Conservation (phyloP, 2,113 vertebrate genomes). For the Holacanthus passer region DNA sequence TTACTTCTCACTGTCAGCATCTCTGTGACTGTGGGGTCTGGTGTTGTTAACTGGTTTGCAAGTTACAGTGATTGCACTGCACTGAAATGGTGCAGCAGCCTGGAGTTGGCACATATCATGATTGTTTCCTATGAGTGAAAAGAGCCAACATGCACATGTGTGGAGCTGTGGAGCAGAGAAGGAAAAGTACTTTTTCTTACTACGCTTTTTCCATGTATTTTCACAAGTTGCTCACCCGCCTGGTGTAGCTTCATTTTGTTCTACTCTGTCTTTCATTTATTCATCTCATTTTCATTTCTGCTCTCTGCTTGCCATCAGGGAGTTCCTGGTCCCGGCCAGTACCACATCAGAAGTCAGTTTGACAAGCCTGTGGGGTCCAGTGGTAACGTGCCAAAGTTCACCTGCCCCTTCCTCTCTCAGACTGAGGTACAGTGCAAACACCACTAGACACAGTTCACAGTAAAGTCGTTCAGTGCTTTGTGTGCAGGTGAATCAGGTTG, state of each 20-base stretch:
- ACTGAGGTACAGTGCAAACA: constrained; percentile 62
- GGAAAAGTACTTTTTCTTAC: background rate
- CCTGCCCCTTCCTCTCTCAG: constrained; percentile 68
- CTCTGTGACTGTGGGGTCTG: constrained; percentile 20
- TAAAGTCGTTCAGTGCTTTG: background rate
- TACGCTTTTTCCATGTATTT: background rate
- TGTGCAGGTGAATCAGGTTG: background rate
- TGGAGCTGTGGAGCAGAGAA: background rate
- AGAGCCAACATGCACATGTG: background rate
- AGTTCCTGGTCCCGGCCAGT: constrained; percentile 78
- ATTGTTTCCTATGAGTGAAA: constrained; percentile 14
- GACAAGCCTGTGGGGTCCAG: constrained; percentile 53
- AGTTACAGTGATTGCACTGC: constrained; percentile 40
- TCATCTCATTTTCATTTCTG: constrained; percentile 12
- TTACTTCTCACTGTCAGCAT: constrained; percentile 33
- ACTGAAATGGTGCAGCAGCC: constrained; percentile 12
- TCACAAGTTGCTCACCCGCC: constrained; percentile 30
- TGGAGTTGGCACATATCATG: background rate
- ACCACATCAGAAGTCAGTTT: constrained; percentile 78
- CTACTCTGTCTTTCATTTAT: constrained; percentile 14
- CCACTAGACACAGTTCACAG: constrained; percentile 2
- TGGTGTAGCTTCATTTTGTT: constrained; percentile 1
- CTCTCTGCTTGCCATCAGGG: constrained; percentile 65
- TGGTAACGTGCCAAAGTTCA: constrained; percentile 3
- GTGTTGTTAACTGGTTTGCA: constrained; percentile 33